phyloP scores from a whole-genome alignment of 2,797 vertebrate genomes.

The Calcarius lapponicus region DNA sequence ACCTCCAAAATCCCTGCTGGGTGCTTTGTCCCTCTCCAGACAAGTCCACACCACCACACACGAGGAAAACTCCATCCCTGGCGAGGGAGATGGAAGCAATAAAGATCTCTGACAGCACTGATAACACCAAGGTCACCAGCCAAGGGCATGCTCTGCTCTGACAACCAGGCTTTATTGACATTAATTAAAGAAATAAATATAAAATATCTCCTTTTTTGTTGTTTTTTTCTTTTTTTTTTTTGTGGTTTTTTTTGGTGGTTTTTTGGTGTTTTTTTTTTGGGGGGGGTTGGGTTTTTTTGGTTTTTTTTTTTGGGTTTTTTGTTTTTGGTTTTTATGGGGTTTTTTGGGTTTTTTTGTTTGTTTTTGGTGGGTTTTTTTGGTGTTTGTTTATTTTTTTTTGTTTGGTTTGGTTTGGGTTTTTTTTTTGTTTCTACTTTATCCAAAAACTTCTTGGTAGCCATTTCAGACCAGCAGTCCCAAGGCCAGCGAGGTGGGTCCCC shows the following conservation, averaged over 20 bases:
- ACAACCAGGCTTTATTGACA: background rate
- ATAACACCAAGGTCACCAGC: conserved; percentile 32
- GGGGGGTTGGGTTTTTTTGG: too few relatives aligned
- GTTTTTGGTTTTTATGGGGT: too few relatives aligned
- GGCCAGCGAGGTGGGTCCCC: background rate
- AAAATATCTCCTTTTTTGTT: background rate
- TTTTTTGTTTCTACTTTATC: background rate
- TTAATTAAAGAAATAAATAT: background rate
- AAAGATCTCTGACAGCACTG: background rate
- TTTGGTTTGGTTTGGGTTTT: too few relatives aligned
- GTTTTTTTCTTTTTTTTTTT: background rate
- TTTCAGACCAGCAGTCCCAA: background rate
- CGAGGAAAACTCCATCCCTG: background rate
- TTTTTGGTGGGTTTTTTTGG: too few relatives aligned
- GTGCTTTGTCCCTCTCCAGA: background rate
- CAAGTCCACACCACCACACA: background rate
- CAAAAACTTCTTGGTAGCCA: background rate
- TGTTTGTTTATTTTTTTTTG: too few relatives aligned
- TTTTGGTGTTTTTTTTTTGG: too few relatives aligned
- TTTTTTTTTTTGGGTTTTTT: background rate
- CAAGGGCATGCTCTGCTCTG: background rate
- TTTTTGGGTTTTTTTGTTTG: too few relatives aligned
- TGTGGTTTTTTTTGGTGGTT: too few relatives aligned
- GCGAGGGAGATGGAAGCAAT: background rate
- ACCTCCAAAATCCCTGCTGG: accelerated